A percentile compares a stretch with the other conserved stretches of the same genome.
Evolutionary conservation across 2,797 vertebrate species (phyloP).

Genomic region (Psittacula derbiana): DNA sequence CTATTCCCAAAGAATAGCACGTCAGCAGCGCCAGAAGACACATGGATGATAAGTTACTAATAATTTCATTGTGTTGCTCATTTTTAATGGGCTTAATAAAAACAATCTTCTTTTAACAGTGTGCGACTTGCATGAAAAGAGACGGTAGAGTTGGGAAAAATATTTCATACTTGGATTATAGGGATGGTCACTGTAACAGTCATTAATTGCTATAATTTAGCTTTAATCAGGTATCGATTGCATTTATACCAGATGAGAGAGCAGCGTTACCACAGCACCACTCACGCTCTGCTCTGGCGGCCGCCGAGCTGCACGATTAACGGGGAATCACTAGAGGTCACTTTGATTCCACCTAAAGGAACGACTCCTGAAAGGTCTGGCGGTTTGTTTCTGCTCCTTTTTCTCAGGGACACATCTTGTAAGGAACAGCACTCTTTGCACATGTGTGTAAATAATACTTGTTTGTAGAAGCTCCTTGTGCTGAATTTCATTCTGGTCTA

Average conservation of each 20-base stretch:
- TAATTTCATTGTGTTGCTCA: conserved; percentile 58
- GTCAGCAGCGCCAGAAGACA: conserved; percentile 46
- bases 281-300: neutral
- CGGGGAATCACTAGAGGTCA: conserved; percentile 73
- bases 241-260: neutral
- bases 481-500: neutral
- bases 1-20: conserved; percentile 41
- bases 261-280: neutral
- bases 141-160: neutral
- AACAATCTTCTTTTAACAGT: neutral
- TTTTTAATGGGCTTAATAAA: conserved; percentile 52
- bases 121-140: neutral
- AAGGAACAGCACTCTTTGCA: neutral
- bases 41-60: conserved; percentile 51
- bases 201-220: neutral
- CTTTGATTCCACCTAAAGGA: conserved; percentile 57
- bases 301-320: neutral
- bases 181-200: neutral
- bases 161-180: neutral
- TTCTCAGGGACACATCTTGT: fast-evolving
- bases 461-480: neutral
- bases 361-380: neutral
- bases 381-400: neutral
- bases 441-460: neutral
- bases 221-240: neutral